Evolutionary conservation across 2,797 vertebrate species (phyloP), one percentile per base, ranked within the genome.

Genomic region (Aselliscus stoliczkanus): DNA sequence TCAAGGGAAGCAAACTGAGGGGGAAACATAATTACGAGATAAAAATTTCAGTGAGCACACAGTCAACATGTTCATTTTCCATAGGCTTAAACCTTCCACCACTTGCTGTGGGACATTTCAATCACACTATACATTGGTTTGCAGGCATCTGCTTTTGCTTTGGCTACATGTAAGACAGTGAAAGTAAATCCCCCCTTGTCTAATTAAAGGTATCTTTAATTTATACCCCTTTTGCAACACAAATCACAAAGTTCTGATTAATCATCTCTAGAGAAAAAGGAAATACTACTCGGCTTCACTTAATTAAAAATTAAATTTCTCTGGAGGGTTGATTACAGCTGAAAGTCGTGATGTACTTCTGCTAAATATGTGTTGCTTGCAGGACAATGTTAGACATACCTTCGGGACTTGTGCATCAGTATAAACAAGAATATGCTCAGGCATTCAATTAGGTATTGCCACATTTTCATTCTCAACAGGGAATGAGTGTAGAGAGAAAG

Each of bases 241-340:
- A 97, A 97, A 97, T 97, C 98, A 97, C 67, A 95, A 97, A 98
- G 92, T 84, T 96, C 93, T 96, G 96, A 98, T 98, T 98, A 98
- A 98, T 98, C 97, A 98, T 93, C 88, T 98, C 52, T 95, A 97
- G 72, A 97, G 91, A 83, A 97, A 98, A 97, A 98, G 93, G 97
- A 98, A 98, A 98, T 97, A 98, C 14, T 50, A 98, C 14, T 50
- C 39, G 87, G 92, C 95, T 98, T 97, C 96, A 91, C 96, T 98
- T 98, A 98, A 98, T 98, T 98, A 98, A 98, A 98, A 98, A 98
- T 97, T 98, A 98, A 98, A 98, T 98, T 98, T 97, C 97, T 98
- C 98, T 98, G 88, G 97, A 98, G 97, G 75, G 72, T 96, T 98
- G 96, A 96, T 98, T 97, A 92, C 77, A 97, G 85, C 75, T 92